A percentile compares a stretch with the other conserved stretches of the same genome.
phyloP scores from a whole-genome alignment of 1,140 invertebrate genomes.

The Varroa destructor region DNA sequence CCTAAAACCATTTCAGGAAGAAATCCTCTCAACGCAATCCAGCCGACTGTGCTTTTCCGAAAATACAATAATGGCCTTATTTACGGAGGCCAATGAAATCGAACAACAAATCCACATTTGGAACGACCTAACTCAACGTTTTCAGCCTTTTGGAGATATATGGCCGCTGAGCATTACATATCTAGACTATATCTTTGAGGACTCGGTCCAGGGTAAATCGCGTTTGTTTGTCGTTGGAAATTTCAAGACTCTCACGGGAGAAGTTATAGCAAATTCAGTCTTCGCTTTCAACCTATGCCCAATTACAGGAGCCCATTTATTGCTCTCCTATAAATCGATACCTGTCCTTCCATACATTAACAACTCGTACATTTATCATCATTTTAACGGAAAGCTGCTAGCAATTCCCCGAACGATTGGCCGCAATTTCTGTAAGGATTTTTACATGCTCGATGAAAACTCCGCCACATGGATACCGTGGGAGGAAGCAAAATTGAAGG shows the following conservation, averaged over 20 bases:
- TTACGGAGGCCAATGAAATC: conserved; percentile 1
- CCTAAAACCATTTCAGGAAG: conserved; percentile 17
- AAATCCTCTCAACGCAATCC: not conserved
- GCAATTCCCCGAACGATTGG: conserved; percentile 12
- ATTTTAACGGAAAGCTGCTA: conserved; percentile 16
- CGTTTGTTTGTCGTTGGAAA: conserved; percentile 9
- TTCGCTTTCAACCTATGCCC: conserved; percentile 18
- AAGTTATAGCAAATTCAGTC: not conserved
- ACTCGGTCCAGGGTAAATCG: conserved; percentile 4
- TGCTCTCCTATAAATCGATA: not conserved
- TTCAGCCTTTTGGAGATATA: conserved; percentile 15
- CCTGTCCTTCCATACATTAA: conserved; percentile 17
- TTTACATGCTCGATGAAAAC: conserved; percentile 14
- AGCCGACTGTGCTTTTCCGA: conserved; percentile 15
- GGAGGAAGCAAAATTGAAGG: conserved; percentile 21
- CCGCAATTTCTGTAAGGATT: conserved; percentile 25
- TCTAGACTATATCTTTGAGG: conserved; percentile 22
- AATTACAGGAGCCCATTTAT: not conserved
- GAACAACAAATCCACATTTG: conserved; percentile 12
- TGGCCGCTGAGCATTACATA: conserved; percentile 12
- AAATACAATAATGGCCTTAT: conserved; percentile 8
- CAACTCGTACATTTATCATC: conserved; percentile 26
- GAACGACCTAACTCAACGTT: not conserved
- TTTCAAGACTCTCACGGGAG: conserved; percentile 2
- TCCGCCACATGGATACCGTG: not conserved